A percentile compares a stretch with the other conserved stretches of the same genome.
phyloP scores from a whole-genome alignment of 2,113 vertebrate species.

The Phaethornis superciliosus region DNA sequence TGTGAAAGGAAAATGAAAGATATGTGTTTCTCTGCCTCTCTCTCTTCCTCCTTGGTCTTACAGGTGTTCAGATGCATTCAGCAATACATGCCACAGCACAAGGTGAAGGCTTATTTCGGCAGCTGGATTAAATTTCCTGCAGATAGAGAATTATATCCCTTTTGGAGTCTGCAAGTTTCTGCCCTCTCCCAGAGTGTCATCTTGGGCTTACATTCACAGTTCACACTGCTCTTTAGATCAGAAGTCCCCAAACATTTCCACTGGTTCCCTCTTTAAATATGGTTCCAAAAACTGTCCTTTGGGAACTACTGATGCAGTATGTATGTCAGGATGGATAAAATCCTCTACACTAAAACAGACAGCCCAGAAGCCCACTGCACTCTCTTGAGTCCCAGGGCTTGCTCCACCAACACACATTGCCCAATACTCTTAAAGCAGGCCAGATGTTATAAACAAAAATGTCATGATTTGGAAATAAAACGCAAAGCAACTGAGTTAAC shows the following conservation, averaged over 20 bases:
- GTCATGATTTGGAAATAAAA: background rate
- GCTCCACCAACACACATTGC: background rate
- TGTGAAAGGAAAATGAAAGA: background rate
- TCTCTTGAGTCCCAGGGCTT: background rate
- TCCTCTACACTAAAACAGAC: background rate
- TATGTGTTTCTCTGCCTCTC: background rate
- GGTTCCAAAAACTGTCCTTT: background rate
- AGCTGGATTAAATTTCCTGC: background rate
- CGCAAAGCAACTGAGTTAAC: background rate
- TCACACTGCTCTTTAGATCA: rapidly evolving
- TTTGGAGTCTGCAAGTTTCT: rapidly evolving
- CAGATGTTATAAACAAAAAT: rapidly evolving
- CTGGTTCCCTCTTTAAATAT: background rate
- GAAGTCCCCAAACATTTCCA: background rate
- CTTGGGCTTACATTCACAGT: rapidly evolving
- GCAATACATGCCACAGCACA: background rate
- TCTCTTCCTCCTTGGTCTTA: background rate
- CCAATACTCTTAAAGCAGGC: background rate
- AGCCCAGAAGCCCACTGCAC: rapidly evolving
- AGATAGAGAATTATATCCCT: background rate
- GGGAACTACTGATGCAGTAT: background rate
- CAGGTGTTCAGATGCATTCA: background rate
- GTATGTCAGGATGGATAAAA: background rate
- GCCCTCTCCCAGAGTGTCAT: background rate
- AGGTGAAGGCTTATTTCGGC: background rate